Evolutionary conservation across 2,113 vertebrate species (phyloP).

Genomic region (Lamprotornis superbus): DNA sequence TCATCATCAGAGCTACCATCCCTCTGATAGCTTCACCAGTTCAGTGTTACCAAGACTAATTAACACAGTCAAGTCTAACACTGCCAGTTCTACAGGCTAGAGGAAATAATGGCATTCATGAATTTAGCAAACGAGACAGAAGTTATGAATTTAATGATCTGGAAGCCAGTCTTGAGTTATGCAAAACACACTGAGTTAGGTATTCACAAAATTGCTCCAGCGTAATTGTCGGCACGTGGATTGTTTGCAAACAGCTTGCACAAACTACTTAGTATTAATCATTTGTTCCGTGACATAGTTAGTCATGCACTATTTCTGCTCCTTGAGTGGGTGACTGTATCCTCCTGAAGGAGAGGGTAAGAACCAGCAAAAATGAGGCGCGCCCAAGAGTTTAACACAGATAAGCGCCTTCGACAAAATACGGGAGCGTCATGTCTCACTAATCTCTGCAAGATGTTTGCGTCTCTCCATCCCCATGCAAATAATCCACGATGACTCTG

Average conservation of each 20-base stretch:
- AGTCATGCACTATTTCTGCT: conserved; percentile 57
- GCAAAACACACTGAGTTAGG: conserved; percentile 47
- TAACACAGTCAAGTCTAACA: not conserved
- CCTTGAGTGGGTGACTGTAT: conserved; percentile 52
- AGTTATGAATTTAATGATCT: not conserved
- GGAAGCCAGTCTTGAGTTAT: conserved; percentile 6
- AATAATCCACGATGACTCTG: not conserved
- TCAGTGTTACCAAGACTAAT: accelerated
- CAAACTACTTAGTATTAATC: conserved; percentile 59
- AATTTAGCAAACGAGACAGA: not conserved
- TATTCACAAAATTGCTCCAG: conserved; percentile 41
- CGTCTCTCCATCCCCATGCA: not conserved
- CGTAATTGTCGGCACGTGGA: conserved; percentile 17
- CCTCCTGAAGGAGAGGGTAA: conserved; percentile 38
- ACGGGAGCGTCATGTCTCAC: not conserved
- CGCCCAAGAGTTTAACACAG: not conserved
- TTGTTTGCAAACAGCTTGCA: conserved; percentile 64
- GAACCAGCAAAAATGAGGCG: not conserved
- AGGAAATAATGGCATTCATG: not conserved
- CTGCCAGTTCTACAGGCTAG: not conserved
- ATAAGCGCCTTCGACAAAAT: not conserved
- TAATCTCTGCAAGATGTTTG: not conserved
- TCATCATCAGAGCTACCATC: not conserved
- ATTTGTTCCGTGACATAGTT: conserved; percentile 49
- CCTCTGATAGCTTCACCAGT: accelerated